Evolutionary conservation across 2,888 invertebrate species (phyloP).

Genomic region (Antheraea assamensis): DNA sequence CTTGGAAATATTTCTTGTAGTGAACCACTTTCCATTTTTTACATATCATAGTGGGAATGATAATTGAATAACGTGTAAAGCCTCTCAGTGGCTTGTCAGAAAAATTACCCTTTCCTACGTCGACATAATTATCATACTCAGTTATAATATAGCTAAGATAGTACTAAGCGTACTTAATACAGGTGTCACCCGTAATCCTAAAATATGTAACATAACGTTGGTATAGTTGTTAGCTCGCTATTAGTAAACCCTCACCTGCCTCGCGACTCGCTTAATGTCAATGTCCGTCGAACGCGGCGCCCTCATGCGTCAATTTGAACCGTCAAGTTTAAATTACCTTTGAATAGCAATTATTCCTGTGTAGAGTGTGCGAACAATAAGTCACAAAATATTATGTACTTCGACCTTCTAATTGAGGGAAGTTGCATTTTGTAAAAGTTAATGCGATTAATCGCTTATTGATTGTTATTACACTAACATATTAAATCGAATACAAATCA

Average conservation of each 20-base stretch:
- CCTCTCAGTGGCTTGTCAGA: too few species aligned
- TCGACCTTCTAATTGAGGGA: neutral
- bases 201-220: conserved; percentile 28
- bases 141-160: too few species aligned
- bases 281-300: conserved; percentile 75
- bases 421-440: neutral
- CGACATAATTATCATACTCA: neutral
- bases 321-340: conserved; percentile 1
- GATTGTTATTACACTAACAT: neutral
- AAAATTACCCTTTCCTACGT: too few species aligned
- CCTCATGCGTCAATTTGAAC: conserved; percentile 32
- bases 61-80: neutral
- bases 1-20: neutral
- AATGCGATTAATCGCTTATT: neutral
- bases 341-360: neutral
- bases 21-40: neutral
- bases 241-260: conserved; percentile 66
- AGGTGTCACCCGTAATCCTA: neutral
- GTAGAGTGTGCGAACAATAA: neutral
- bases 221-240: conserved; percentile 46
- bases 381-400: neutral
- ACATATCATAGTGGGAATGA: neutral
- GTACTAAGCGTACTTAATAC: neutral
- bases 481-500: neutral
- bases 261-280: conserved; percentile 63